These are phyloP conservation scores for Ceyx margarethae DNA, from an alignment of 2,113 vertebrate species.

Conservation along the genomic window DNA sequence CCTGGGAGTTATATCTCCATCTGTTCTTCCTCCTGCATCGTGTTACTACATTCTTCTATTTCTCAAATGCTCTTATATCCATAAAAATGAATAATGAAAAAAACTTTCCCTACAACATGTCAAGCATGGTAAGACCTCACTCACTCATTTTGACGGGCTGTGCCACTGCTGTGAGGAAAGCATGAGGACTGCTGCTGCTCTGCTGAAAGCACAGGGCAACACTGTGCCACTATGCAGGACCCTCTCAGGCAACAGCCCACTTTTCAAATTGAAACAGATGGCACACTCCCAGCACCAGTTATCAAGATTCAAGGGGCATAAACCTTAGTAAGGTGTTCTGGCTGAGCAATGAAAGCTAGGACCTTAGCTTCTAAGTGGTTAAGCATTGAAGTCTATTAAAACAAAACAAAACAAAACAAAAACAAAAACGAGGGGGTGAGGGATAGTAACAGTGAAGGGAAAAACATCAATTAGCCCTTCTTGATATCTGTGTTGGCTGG, in stretches of 20 bases:
- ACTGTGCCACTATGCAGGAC: neutral
- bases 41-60: fast-evolving
- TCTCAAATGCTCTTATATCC: neutral
- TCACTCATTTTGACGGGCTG: fast-evolving
- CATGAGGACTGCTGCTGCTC: neutral
- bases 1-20: neutral
- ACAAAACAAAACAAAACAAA: no score
- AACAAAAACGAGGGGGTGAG: fast-evolving
- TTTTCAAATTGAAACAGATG: fast-evolving
- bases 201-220: fast-evolving
- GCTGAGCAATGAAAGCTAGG: neutral
- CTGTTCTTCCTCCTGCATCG: fast-evolving
- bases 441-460: neutral
- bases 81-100: neutral
- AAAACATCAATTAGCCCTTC: neutral
- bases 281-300: neutral
- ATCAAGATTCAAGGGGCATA: neutral
- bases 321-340: neutral
- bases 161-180: neutral
- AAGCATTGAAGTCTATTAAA: neutral
- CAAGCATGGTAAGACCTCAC: fast-evolving
- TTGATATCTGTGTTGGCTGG: neutral
- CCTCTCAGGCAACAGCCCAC: fast-evolving
- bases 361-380: neutral
- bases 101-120: neutral